These are phyloP conservation scores for Zaprionus inermis DNA, from an alignment of 1,140 invertebrate genomes.

Conservation along the genomic window DNA sequence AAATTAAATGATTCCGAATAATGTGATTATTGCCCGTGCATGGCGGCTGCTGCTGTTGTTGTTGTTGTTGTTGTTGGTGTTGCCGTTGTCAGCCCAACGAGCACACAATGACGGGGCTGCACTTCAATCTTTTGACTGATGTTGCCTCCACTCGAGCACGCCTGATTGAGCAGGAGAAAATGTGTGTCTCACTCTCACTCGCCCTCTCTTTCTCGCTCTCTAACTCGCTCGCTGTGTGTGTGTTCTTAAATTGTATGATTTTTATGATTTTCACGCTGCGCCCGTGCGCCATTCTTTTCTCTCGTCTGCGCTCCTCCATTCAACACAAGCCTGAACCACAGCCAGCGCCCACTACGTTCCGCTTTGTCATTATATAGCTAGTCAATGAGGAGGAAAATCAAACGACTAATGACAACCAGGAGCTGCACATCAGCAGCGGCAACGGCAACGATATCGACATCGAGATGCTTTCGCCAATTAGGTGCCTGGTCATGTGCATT, in stretches of 20 bases:
- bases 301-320: too few species aligned
- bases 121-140: constrained; percentile 69
- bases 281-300: constrained; percentile 12
- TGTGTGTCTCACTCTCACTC: constrained; percentile 20
- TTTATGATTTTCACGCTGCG: constrained; percentile 15
- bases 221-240: neutral
- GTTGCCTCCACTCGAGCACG: constrained; percentile 64
- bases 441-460: neutral
- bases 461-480: constrained; percentile 62
- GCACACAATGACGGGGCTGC: constrained; percentile 42
- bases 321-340: neutral
- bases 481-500: constrained; percentile 65
- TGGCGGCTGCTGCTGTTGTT: constrained; percentile 6
- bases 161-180: constrained; percentile 67
- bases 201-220: too few species aligned
- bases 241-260: constrained; percentile 58
- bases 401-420: constrained; percentile 58
- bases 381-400: constrained; percentile 77
- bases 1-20: constrained; percentile 77
- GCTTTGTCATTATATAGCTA: constrained; percentile 40
- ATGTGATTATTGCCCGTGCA: constrained; percentile 68
- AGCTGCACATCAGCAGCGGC: constrained; percentile 16
- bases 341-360: neutral
- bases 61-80: constrained; percentile 1
- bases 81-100: constrained; percentile 44